phyloP scores from a whole-genome alignment of 2,113 vertebrate genomes.

The Ictalurus punctatus region DNA sequence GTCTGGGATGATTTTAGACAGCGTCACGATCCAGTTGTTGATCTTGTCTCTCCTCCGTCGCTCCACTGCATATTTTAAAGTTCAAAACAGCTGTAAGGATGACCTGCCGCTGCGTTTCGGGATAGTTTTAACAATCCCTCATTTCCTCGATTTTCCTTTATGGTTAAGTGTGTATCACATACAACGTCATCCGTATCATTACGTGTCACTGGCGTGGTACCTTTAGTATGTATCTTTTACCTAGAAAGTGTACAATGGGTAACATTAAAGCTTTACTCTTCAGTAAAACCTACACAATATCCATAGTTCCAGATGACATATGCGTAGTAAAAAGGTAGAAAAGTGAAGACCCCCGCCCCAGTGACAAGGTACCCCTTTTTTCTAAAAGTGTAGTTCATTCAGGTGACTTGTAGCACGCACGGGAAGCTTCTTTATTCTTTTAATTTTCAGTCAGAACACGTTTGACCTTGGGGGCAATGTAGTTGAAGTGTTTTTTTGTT shows the following conservation, averaged over 20 bases:
- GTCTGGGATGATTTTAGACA: slow-evolving; percentile 92
- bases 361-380: neutral
- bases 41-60: slow-evolving; percentile 90
- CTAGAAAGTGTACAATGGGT: neutral
- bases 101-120: neutral
- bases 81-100: neutral
- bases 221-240: neutral
- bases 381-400: neutral
- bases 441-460: neutral
- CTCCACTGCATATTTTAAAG: slow-evolving; percentile 74
- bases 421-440: neutral
- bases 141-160: neutral
- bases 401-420: neutral
- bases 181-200: neutral
- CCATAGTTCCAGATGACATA: neutral
- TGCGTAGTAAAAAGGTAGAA: neutral
- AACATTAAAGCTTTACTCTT: neutral
- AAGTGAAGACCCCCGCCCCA: neutral
- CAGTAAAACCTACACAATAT: neutral
- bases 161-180: neutral
- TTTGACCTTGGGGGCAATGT: neutral
- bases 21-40: slow-evolving; percentile 92
- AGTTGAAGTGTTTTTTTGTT: neutral
- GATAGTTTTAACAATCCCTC: neutral
- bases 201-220: neutral